Evolutionary conservation across 2,113 vertebrate genomes (phyloP).

Genomic region (Sarotherodon lohbergeri): DNA sequence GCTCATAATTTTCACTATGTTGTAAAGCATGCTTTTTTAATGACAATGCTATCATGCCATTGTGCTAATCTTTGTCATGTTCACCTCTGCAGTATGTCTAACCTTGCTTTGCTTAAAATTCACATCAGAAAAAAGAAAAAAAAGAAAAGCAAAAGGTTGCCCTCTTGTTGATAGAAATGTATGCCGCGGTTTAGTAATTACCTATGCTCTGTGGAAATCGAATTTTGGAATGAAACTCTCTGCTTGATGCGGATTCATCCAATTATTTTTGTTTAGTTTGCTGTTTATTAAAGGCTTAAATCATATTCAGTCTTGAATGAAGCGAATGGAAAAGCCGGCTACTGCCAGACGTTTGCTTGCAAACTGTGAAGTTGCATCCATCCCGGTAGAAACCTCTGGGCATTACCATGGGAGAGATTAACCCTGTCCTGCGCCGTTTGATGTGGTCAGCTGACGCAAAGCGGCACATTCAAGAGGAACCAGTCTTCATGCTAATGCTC

Average conservation of each 20-base stretch:
- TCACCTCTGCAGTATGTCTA: not conserved
- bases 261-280: not conserved
- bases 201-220: not conserved
- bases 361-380: constrained; percentile 22
- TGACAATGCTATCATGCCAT: not conserved
- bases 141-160: not conserved
- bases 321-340: not conserved
- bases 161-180: not conserved
- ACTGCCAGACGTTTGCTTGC: not conserved
- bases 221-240: not conserved
- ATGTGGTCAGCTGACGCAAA: constrained; percentile 54
- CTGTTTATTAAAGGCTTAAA: not conserved
- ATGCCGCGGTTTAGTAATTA: not conserved
- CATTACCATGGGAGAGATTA: constrained; percentile 50
- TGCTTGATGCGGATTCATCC: not conserved
- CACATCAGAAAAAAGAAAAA: not conserved
- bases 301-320: not conserved
- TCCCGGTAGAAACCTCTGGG: constrained; percentile 13
- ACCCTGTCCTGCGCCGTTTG: constrained; percentile 49
- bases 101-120: not conserved
- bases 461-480: constrained; percentile 9
- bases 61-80: not conserved
- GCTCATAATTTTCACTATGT: not conserved
- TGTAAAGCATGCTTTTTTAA: not conserved
- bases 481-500: constrained; percentile 8